Conservation (phyloP, 2,113 vertebrate genomes). For the Phodopus roborovskii region DNA sequence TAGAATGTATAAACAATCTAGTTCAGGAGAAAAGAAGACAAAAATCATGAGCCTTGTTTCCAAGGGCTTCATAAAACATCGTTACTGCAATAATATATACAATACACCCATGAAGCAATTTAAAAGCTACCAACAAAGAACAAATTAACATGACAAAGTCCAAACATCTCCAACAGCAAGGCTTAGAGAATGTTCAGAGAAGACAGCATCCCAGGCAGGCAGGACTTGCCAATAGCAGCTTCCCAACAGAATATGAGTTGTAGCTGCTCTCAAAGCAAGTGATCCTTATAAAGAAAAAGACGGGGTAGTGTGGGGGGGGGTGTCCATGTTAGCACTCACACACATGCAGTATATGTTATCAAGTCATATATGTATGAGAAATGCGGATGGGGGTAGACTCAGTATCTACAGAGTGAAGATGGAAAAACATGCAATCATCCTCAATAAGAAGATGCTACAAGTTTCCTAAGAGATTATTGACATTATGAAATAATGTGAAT, state of each 20-base stretch:
- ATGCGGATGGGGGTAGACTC: neutral
- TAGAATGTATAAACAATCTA: neutral
- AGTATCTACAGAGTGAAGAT: too few species aligned
- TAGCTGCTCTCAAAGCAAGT: neutral
- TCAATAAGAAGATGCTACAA: neutral
- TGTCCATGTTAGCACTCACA: rapidly evolving
- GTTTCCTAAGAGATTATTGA: slow-evolving; percentile 8
- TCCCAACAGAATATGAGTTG: neutral
- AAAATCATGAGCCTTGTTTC: neutral
- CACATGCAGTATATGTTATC: neutral
- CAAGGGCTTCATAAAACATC: slow-evolving; percentile 10
- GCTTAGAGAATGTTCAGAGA: neutral
- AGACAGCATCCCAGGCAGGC: neutral
- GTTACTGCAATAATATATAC: neutral
- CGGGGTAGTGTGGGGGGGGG: too few species aligned
- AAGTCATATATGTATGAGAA: neutral
- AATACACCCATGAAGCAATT: neutral
- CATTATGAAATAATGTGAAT: neutral
- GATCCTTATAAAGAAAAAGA: neutral
- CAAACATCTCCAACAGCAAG: neutral
- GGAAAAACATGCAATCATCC: neutral
- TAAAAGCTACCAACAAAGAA: neutral
- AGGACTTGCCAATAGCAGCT: neutral
- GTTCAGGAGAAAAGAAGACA: neutral
- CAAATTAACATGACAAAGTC: neutral